Percentiles rank a stretch among this genome's conserved stretches.
These are phyloP conservation scores for Microplitis deprimator DNA, from an alignment of 2,888 invertebrate species.

Conservation along the genomic window DNA sequence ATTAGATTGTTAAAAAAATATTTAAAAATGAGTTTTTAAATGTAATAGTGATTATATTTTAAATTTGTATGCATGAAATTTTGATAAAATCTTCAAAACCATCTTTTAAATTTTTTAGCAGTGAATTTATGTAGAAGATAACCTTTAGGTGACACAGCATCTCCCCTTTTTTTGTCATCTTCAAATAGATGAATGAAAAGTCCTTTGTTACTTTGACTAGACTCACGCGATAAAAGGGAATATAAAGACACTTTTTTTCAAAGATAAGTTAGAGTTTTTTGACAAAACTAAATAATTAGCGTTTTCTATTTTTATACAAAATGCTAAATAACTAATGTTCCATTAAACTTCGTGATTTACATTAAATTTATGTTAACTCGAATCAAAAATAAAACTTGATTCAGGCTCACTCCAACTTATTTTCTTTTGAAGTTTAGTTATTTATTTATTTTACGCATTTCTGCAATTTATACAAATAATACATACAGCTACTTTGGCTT, in stretches of 20 bases:
- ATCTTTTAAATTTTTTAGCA: not conserved
- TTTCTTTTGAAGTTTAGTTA: too few species aligned
- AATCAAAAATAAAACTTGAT: too few species aligned
- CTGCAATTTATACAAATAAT: too few species aligned
- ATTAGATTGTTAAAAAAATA: too few species aligned
- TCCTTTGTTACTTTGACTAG: not conserved
- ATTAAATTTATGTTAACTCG: too few species aligned
- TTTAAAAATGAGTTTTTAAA: not conserved
- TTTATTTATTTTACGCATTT: too few species aligned
- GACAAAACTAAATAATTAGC: slow-evolving; percentile 2
- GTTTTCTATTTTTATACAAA: not conserved
- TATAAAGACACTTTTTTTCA: not conserved
- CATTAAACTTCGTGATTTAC: too few species aligned
- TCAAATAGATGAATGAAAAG: not conserved
- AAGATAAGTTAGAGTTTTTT: not conserved
- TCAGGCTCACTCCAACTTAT: too few species aligned
- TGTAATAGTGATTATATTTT: not conserved
- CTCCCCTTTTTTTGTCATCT: not conserved
- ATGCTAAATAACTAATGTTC: too few species aligned
- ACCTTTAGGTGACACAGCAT: not conserved
- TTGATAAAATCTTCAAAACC: slow-evolving; percentile 2
- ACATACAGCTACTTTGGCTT: too few species aligned
- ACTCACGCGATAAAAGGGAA: not conserved
- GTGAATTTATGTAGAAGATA: not conserved
- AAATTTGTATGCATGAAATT: not conserved